A percentile compares a stretch with the other conserved stretches of the same genome.
These are phyloP conservation scores for Leptinotarsa haldemani DNA, from an alignment of 2,888 invertebrate genomes.

Conservation along the genomic window DNA sequence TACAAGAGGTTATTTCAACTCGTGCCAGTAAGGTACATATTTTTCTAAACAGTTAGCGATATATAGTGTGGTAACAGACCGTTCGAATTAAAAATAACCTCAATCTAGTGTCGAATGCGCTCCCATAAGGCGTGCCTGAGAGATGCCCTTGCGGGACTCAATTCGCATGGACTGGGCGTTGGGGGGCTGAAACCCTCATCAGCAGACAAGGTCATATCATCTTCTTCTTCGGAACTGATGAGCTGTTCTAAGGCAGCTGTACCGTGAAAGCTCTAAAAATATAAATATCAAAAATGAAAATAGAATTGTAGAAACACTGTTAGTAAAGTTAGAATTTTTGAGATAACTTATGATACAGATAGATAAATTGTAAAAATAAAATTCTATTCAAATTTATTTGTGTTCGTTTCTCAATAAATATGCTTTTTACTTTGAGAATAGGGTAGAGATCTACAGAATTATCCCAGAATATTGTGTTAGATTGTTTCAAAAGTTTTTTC, in stretches of 20 bases:
- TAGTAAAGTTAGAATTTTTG: neutral
- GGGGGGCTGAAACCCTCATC: conserved; percentile 66
- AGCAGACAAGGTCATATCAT: conserved; percentile 64
- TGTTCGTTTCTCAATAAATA: too few relatives aligned
- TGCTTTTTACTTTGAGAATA: too few relatives aligned
- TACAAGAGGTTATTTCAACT: conserved; percentile 31
- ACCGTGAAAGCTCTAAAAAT: conserved; percentile 65
- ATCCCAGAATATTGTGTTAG: too few relatives aligned
- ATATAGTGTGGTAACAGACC: conserved; percentile 32
- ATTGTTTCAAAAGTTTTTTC: too few relatives aligned
- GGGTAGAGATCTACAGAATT: too few relatives aligned
- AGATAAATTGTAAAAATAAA: too few relatives aligned
- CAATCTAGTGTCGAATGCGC: conserved; percentile 53
- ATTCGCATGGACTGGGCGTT: conserved; percentile 64
- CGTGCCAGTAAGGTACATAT: conserved; percentile 13
- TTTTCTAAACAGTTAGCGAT: conserved; percentile 21
- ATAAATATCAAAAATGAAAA: conserved; percentile 24
- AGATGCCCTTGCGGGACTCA: conserved; percentile 61
- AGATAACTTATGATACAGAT: too few relatives aligned
- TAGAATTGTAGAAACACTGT: neutral
- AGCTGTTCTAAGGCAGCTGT: conserved; percentile 65
- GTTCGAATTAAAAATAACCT: conserved; percentile 32
- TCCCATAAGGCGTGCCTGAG: conserved; percentile 60
- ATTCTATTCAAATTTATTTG: too few relatives aligned
- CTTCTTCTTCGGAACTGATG: conserved; percentile 62